Conservation (phyloP, 2,888 invertebrate genomes). For the Meiosimyza platycephala region DNA sequence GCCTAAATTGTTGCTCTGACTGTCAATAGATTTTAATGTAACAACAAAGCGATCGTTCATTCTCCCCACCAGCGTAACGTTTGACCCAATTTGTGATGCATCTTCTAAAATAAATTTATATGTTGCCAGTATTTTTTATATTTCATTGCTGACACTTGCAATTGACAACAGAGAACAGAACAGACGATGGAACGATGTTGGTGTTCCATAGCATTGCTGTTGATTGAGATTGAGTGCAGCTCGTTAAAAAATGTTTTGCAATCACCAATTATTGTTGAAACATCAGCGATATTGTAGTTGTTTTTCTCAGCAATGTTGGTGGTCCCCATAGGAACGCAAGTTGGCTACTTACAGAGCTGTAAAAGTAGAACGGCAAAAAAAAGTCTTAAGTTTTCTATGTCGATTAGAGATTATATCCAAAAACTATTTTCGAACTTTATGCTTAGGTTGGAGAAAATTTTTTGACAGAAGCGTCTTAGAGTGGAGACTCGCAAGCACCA, state of each 20-base stretch:
- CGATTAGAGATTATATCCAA: too few species aligned
- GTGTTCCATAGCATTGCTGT: conserved; percentile 2
- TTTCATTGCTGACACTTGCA: conserved; percentile 16
- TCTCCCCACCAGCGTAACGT: conserved; percentile 14
- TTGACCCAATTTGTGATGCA: conserved; percentile 26
- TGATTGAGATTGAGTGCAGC: conserved; percentile 31
- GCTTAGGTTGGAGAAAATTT: too few species aligned
- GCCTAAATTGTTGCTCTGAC: conserved; percentile 10
- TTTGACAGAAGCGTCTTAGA: too few species aligned
- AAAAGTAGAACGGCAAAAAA: too few species aligned
- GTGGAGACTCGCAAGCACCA: too few species aligned
- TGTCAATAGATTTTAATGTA: neutral
- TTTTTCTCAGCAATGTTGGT: conserved; percentile 20
- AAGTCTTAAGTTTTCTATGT: too few species aligned
- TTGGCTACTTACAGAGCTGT: neutral
- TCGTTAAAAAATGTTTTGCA: conserved; percentile 28
- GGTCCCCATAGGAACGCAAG: conserved; percentile 17
- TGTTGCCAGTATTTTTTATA: neutral
- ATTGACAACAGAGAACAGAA: neutral
- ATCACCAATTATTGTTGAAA: conserved; percentile 23
- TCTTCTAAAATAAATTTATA: neutral
- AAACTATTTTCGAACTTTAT: too few species aligned
- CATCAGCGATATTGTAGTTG: conserved; percentile 30
- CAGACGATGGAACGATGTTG: conserved; percentile 6
- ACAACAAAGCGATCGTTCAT: neutral